Conservation (phyloP, 2,113 vertebrate genomes). For the Dicrurus megarhynchus region DNA sequence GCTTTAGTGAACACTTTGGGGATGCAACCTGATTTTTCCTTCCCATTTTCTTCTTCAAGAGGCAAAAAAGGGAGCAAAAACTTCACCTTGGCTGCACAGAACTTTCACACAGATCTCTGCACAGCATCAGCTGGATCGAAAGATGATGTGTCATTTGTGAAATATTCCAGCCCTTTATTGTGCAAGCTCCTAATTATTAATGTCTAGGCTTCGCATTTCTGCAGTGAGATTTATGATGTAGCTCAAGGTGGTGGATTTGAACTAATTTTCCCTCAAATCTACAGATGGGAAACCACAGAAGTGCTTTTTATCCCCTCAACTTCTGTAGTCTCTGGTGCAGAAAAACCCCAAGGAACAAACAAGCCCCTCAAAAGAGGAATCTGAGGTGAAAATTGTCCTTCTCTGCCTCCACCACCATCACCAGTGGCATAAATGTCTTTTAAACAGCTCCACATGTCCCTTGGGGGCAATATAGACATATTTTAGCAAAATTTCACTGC, state of each 20-base stretch:
- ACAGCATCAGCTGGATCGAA: background rate
- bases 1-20: background rate
- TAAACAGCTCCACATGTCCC: background rate
- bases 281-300: background rate
- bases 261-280: background rate
- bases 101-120: slow-evolving; percentile 18
- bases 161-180: background rate
- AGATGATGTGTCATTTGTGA: background rate
- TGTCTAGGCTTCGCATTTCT: background rate
- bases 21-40: background rate
- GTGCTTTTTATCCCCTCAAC: background rate
- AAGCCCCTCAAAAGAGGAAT: background rate
- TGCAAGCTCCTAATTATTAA: slow-evolving; percentile 32
- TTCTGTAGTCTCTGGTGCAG: background rate
- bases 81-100: background rate
- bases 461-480: background rate
- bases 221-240: background rate
- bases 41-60: background rate
- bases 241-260: background rate
- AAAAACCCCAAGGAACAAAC: background rate
- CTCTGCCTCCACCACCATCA: background rate
- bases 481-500: background rate
- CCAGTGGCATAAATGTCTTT: background rate
- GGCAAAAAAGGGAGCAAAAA: background rate
- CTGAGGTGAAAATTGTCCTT: background rate